phyloP scores from a whole-genome alignment of 2,113 vertebrate species.

The Neolamprologus caudopunctatus region DNA sequence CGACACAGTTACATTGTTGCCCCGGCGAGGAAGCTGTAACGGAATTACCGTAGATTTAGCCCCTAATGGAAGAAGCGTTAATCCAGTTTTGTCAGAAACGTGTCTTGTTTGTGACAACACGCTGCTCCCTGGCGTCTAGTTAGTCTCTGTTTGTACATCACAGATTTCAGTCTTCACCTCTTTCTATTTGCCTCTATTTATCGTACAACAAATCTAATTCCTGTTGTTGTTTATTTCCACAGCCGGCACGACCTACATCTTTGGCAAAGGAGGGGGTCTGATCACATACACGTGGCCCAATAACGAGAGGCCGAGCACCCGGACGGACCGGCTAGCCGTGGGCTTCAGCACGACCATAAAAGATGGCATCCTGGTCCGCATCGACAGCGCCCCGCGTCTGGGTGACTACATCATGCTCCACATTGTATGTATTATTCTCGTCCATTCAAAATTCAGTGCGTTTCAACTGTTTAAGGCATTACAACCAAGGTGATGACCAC shows the following conservation, averaged over 20 bases:
- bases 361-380: slow-evolving; percentile 92
- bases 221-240: not conserved
- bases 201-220: not conserved
- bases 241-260: slow-evolving; percentile 97
- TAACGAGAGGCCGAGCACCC: slow-evolving; percentile 91
- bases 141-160: not conserved
- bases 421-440: slow-evolving; percentile 78
- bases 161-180: not conserved
- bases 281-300: slow-evolving; percentile 96
- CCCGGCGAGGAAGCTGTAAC: not conserved
- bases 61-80: not conserved
- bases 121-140: slow-evolving; percentile 7
- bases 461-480: not conserved
- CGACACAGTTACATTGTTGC: not conserved
- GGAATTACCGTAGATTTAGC: not conserved
- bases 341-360: slow-evolving; percentile 80
- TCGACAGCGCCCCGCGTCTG: slow-evolving; percentile 92
- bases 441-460: not conserved
- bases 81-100: slow-evolving; percentile 4
- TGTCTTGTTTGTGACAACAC: not conserved
- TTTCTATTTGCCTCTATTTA: not conserved
- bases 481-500: not conserved
- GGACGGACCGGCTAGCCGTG: slow-evolving; percentile 88
- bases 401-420: slow-evolving; percentile 97
- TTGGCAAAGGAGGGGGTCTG: slow-evolving; percentile 92